Conservation (phyloP, 2,888 invertebrate species). For the Coelopa pilipes region DNA sequence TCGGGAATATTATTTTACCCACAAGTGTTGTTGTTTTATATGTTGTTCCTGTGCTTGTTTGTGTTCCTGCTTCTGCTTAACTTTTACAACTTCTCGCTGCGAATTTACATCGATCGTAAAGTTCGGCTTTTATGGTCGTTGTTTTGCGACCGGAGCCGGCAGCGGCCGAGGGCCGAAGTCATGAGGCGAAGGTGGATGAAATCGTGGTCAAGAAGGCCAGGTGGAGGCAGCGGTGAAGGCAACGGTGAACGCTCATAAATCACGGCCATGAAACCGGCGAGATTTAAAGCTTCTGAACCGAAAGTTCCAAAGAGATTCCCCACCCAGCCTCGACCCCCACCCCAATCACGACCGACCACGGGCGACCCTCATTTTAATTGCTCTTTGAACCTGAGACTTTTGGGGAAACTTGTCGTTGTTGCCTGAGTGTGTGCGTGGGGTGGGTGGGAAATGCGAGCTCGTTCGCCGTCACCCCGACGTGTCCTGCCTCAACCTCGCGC, state of each 20-base stretch:
- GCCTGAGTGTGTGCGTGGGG: too few relatives aligned
- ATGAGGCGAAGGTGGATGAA: not conserved
- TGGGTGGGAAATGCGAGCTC: too few relatives aligned
- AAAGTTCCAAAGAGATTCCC: not conserved
- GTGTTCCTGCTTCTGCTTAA: not conserved
- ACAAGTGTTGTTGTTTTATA: not conserved
- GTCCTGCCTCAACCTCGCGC: too few relatives aligned
- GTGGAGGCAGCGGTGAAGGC: not conserved
- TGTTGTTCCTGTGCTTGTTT: not conserved
- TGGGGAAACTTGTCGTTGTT: too few relatives aligned
- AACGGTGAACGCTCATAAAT: too few relatives aligned
- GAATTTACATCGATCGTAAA: slow-evolving; percentile 24
- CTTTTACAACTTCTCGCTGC: slow-evolving; percentile 11
- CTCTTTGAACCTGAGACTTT: too few relatives aligned
- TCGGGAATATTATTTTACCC: not conserved
- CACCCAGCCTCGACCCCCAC: too few relatives aligned
- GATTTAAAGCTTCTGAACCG: not conserved
- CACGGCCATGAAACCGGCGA: not conserved
- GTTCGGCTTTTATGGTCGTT: slow-evolving; percentile 5
- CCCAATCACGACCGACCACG: too few relatives aligned
- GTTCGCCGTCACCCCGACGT: too few relatives aligned
- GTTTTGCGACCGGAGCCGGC: not conserved
- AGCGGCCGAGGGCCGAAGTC: not conserved
- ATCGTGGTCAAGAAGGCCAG: not conserved
- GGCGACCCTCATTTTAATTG: too few relatives aligned